Conservation (phyloP, 2,797 vertebrate species). For the Alfaro cultratus region DNA sequence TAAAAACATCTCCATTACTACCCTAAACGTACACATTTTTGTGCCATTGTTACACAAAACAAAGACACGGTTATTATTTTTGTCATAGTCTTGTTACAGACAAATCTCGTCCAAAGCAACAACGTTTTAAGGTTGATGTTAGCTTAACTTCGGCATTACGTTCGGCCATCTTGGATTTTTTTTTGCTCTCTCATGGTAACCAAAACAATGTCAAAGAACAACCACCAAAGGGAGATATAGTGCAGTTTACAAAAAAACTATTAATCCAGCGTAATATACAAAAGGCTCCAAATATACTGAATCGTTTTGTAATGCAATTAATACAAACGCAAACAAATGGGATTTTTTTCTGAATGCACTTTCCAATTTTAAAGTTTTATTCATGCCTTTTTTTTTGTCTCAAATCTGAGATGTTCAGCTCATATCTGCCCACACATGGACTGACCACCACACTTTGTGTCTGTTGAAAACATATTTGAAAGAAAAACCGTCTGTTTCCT, state of each 20-base stretch:
- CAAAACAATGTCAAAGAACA: background rate
- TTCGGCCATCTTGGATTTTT: background rate
- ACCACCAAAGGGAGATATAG: background rate
- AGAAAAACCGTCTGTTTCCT: conserved; percentile 54
- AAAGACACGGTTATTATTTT: background rate
- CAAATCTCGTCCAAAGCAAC: background rate
- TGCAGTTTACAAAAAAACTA: too few species aligned
- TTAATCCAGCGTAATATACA: too few species aligned
- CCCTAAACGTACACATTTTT: background rate
- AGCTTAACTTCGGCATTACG: background rate
- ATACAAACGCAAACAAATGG: background rate
- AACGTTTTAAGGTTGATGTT: background rate
- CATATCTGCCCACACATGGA: conserved; percentile 35
- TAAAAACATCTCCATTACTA: background rate
- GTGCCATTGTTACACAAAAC: too few species aligned
- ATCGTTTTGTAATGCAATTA: background rate
- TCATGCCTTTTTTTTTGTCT: conserved; percentile 6
- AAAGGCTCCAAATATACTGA: background rate
- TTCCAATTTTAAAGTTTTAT: conserved; percentile 6
- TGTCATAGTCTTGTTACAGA: background rate
- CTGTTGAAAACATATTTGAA: conserved; percentile 32
- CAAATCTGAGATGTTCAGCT: conserved; percentile 16
- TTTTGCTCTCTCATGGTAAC: background rate
- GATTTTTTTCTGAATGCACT: background rate
- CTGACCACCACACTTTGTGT: conserved; percentile 47